phyloP scores from a whole-genome alignment of 2,888 invertebrate species.

The Ophion obscuratus region DNA sequence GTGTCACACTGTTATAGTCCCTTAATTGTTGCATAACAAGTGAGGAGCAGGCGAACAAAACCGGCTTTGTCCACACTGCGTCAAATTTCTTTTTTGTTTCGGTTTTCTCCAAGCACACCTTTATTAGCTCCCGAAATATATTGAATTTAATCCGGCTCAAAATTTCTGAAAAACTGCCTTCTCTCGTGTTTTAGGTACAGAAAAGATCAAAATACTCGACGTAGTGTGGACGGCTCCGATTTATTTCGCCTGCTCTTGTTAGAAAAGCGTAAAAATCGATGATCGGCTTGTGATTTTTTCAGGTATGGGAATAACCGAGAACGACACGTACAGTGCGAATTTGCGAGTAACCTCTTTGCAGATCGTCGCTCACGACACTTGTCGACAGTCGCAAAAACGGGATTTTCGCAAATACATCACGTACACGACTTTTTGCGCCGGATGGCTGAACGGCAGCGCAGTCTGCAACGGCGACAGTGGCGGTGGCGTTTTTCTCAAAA shows the following conservation, averaged over 20 bases:
- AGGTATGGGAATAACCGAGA: conserved; percentile 88
- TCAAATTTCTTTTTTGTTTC: too few relatives aligned
- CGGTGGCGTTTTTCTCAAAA: conserved; percentile 85
- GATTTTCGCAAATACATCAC: conserved; percentile 86
- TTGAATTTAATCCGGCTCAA: too few relatives aligned
- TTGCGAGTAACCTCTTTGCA: conserved; percentile 85
- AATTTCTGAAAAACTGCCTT: too few relatives aligned
- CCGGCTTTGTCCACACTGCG: too few relatives aligned
- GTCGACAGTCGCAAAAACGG: conserved; percentile 84
- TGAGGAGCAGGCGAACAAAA: too few relatives aligned
- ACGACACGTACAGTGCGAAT: conserved; percentile 84
- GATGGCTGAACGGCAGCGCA: conserved; percentile 86
- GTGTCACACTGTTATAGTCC: too few relatives aligned
- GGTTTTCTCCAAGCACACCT: too few relatives aligned
- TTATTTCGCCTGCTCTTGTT: neutral
- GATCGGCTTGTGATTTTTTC: neutral
- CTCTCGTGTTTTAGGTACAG: too few relatives aligned
- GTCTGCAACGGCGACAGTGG: conserved; percentile 89
- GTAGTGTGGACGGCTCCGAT: too few relatives aligned
- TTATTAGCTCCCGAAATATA: too few relatives aligned
- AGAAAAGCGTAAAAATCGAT: neutral
- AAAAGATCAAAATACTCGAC: too few relatives aligned
- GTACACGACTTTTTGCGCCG: conserved; percentile 88
- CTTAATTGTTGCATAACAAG: too few relatives aligned
- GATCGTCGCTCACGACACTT: conserved; percentile 85